A percentile compares a stretch with the other conserved stretches of the same genome.
phyloP scores from a whole-genome alignment of 2,113 vertebrate species.

The Grus americana region DNA sequence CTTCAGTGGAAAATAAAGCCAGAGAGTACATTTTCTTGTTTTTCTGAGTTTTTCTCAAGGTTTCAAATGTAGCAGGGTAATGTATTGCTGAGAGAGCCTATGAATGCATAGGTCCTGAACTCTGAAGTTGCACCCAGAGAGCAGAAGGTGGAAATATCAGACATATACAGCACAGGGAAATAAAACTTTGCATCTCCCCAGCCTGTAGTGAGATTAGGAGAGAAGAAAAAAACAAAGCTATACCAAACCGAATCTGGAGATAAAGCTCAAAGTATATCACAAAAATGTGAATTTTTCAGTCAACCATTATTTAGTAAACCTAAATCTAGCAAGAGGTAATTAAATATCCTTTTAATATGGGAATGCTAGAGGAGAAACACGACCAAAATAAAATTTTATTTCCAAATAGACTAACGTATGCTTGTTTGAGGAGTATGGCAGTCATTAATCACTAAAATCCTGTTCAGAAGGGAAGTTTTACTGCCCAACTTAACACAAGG shows the following conservation, averaged over 20 bases:
- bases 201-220: background rate
- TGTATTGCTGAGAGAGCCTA: background rate
- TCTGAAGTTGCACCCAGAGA: background rate
- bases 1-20: background rate
- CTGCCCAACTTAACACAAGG: background rate
- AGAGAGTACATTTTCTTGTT: background rate
- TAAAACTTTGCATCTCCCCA: background rate
- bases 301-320: background rate
- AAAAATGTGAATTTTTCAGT: background rate
- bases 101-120: background rate
- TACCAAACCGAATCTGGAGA: background rate
- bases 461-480: background rate
- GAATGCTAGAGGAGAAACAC: background rate
- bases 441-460: background rate
- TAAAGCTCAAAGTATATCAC: background rate
- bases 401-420: background rate
- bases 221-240: background rate
- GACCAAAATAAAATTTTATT: background rate
- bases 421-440: background rate
- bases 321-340: background rate
- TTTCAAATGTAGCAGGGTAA: background rate
- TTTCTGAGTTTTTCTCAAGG: background rate
- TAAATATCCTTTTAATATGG: background rate
- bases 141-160: background rate
- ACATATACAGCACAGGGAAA: background rate